These are phyloP conservation scores for Caenorhabditis japonica DNA, from an alignment of 2,888 invertebrate genomes.

Conservation along the genomic window DNA sequence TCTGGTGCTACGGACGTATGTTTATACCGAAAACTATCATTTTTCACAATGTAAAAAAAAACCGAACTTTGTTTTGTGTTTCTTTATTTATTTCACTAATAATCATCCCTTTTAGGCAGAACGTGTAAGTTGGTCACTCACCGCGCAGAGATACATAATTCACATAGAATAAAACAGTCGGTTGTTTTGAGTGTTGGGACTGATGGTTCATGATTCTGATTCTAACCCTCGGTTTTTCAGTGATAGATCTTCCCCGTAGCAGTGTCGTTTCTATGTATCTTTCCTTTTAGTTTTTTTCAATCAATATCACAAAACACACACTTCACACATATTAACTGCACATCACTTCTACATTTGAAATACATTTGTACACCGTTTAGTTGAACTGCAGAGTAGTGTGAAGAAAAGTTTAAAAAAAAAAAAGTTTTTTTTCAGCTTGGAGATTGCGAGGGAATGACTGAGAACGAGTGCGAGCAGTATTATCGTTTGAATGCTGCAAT, in stretches of 20 bases:
- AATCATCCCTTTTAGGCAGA: slow-evolving; percentile 38
- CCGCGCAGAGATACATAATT: no score
- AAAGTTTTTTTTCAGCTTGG: slow-evolving; percentile 58
- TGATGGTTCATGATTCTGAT: slow-evolving; percentile 7
- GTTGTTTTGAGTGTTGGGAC: slow-evolving; percentile 20
- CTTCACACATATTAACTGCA: slow-evolving; percentile 3
- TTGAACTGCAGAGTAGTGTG: slow-evolving; percentile 4
- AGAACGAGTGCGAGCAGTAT: slow-evolving; percentile 66
- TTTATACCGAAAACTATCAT: neutral
- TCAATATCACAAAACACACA: neutral
- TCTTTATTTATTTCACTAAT: slow-evolving; percentile 23
- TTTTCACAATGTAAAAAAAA: no score
- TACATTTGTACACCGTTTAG: slow-evolving; percentile 23
- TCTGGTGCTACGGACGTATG: slow-evolving; percentile 69
- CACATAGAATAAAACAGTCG: slow-evolving; percentile 36
- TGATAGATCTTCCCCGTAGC: slow-evolving; percentile 27
- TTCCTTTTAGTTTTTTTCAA: neutral
- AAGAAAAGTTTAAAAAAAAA: no score
- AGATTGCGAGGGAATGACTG: slow-evolving; percentile 69
- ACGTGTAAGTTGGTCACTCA: slow-evolving; percentile 50
- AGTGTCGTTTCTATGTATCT: slow-evolving; percentile 24
- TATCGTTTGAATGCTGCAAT: slow-evolving; percentile 67
- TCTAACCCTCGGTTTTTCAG: slow-evolving; percentile 17
- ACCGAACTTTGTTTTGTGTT: slow-evolving; percentile 4
- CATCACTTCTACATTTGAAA: slow-evolving; percentile 15